These are phyloP conservation scores for Acanthis flammea DNA, from an alignment of 2,797 vertebrate species.

Conservation along the genomic window DNA sequence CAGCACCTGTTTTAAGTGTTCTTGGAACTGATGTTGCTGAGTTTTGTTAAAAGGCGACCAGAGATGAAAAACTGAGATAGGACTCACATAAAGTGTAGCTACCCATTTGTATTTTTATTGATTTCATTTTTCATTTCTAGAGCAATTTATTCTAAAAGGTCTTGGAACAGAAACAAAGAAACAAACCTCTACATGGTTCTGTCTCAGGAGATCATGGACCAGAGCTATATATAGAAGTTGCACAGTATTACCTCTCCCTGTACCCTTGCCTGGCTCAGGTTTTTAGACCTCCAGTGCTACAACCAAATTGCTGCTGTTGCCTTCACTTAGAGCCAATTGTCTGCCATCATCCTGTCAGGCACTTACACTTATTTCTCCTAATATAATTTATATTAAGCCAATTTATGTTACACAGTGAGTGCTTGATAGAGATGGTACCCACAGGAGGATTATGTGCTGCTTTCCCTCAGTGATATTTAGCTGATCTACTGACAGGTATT, in stretches of 20 bases:
- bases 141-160: neutral
- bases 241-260: neutral
- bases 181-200: neutral
- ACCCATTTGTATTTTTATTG: neutral
- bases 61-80: neutral
- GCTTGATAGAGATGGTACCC: neutral
- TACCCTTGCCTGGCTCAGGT: neutral
- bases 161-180: constrained; percentile 14
- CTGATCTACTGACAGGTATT: constrained; percentile 4
- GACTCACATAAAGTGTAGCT: neutral
- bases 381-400: constrained; percentile 48
- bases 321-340: neutral
- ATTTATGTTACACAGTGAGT: constrained; percentile 2
- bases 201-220: neutral
- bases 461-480: constrained; percentile 16
- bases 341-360: constrained; percentile 23
- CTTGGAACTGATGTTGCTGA: neutral
- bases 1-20: neutral
- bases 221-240: neutral
- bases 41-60: neutral
- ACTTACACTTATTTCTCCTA: constrained; percentile 16
- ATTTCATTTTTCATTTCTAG: neutral
- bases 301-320: neutral
- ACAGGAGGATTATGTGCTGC: neutral
- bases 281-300: neutral